phyloP scores from a whole-genome alignment of 1,140 invertebrate genomes.

The Drosophila miranda region DNA sequence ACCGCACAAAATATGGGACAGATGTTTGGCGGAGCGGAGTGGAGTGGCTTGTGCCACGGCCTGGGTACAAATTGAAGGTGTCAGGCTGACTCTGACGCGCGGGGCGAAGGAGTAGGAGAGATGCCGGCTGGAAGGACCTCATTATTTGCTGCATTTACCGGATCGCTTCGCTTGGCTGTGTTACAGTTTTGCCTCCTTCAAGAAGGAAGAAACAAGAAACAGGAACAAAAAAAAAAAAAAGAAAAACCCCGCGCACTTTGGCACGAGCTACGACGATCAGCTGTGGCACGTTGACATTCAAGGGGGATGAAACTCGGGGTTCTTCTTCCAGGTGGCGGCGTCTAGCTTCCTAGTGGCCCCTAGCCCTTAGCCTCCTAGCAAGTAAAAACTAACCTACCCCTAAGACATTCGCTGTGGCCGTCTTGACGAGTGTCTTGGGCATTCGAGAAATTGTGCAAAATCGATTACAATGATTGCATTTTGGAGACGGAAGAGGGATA shows the following conservation, averaged over 20 bases:
- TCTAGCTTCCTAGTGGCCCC: constrained; percentile 26
- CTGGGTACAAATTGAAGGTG: constrained; percentile 65
- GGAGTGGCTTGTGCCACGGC: constrained; percentile 61
- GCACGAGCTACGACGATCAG: constrained; percentile 71
- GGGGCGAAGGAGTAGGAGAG: constrained; percentile 50
- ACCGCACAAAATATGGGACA: constrained; percentile 78
- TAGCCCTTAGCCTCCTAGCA: background rate
- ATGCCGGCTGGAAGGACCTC: constrained; percentile 68
- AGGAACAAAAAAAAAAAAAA: too few species aligned
- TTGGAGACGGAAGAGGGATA: constrained; percentile 75
- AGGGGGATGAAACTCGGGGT: constrained; percentile 49
- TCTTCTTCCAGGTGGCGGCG: constrained; percentile 30
- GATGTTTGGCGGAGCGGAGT: constrained; percentile 62
- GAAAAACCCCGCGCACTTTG: constrained; percentile 76
- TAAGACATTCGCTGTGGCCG: constrained; percentile 26
- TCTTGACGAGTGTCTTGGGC: constrained; percentile 61
- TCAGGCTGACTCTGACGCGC: constrained; percentile 58
- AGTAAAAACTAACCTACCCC: constrained; percentile 47
- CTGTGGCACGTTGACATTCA: constrained; percentile 37
- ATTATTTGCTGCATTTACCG: constrained; percentile 75
- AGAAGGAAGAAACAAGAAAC: constrained; percentile 5
- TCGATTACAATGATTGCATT: constrained; percentile 80
- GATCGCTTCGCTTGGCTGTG: constrained; percentile 46
- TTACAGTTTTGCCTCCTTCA: constrained; percentile 58
- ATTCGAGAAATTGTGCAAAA: constrained; percentile 78